Base-by-base conservation (phyloP, 2,113 vertebrate genomes). In the Connochaetes taurinus region DNA sequence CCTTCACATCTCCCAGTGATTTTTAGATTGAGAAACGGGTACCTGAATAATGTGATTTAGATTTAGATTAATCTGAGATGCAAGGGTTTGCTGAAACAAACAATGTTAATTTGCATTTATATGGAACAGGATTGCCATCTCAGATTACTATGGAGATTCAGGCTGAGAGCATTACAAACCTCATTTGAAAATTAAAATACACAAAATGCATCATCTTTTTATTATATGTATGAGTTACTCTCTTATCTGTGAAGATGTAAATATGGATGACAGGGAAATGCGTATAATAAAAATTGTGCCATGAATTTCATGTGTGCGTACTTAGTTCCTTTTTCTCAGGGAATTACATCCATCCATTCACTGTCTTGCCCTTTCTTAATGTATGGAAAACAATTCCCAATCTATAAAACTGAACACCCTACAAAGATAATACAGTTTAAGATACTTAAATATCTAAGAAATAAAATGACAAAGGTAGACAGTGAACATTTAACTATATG, bases 21-120 rank as follows among this genome's bases (percentile, higher is more conserved):
- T 94, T 94, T 91, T 87, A 71, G 57, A 82, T 29, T 82, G 82
- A 53, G 58, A 74, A 90, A 74, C 57, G 29, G n/a, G 12, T 58
- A 67, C 88, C 88, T 74, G 43, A 67, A 82, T 87, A 82, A 87
- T 91, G 29, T 60, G 71, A 87, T 82, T 94, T 82, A 52, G 52
- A 58, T 71, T 88, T 95, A 88, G 76, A n/a, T 25, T n/a, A 83
- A 60, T 53, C 55, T 60, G 60, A 76, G 83, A 91, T 71, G 82
- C 82, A 45, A 76, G 13, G 23, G 40, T 62, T 87, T 91, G 58
- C 76, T 36, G 31, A 94, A 45, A 87, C 53, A 83, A 96, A 96
- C 81, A 80, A 60, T 94, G 74, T 82, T 94, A 50, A 96, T 94
- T 92, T 94, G 76, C 83, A 96, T 96, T 95, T 90, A 91, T 91